These are phyloP conservation scores for Merluccius polli DNA, from an alignment of 2,797 vertebrate species.

Conservation along the genomic window DNA sequence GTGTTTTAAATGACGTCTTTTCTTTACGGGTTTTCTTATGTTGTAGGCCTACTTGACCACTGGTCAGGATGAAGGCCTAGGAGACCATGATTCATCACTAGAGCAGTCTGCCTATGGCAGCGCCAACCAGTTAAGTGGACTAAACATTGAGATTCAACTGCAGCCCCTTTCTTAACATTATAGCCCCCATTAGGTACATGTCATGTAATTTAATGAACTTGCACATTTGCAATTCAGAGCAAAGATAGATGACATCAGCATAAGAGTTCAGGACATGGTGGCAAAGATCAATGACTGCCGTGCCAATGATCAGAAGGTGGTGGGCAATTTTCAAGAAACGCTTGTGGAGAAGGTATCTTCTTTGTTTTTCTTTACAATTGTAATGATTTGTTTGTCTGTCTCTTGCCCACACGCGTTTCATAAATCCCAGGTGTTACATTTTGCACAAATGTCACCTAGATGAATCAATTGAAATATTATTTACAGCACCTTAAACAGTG, in stretches of 20 bases:
- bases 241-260: conserved; percentile 45
- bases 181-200: neutral
- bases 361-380: neutral
- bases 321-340: conserved; percentile 51
- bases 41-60: conserved; percentile 2
- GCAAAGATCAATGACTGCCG: conserved; percentile 54
- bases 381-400: neutral
- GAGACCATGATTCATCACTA: conserved; percentile 8
- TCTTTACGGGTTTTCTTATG: neutral
- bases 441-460: neutral
- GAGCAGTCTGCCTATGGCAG: conserved; percentile 14
- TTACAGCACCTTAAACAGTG: neutral
- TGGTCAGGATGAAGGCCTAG: conserved; percentile 3
- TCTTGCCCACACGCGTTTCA: neutral
- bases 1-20: neutral
- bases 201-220: neutral
- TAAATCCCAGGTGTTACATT: neutral
- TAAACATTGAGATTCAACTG: neutral
- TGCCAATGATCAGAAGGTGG: conserved; percentile 49
- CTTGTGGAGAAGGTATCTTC: conserved; percentile 50
- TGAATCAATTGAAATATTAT: neutral
- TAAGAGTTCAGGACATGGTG: conserved; percentile 45
- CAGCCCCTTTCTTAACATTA: too few species aligned
- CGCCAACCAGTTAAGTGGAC: neutral
- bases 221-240: conserved; percentile 6